Evolutionary conservation across 30 jellyfish, hydroid and myxozoan genomes (phyloP).

Genomic region (Nemopilema nomurai): DNA sequence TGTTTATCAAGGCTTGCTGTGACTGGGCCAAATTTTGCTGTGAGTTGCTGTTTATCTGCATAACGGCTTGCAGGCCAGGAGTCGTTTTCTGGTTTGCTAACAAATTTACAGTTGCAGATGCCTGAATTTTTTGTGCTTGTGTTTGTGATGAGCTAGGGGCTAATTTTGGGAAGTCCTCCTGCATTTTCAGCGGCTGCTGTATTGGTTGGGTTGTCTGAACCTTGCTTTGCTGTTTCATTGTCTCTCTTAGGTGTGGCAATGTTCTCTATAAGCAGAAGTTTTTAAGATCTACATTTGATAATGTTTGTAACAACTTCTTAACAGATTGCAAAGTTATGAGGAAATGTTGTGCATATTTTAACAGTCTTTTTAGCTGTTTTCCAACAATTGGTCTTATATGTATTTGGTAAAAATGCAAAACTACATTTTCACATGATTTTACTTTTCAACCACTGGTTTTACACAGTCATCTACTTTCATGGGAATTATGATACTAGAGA

Average conservation of each 20-base stretch:
- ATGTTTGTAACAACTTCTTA: no score
- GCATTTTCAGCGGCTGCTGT: constrained; percentile 33
- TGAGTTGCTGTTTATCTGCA: constrained; percentile 47
- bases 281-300: background rate
- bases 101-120: constrained; percentile 22
- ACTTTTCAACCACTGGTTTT: no score
- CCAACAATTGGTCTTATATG: no score
- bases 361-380: no score
- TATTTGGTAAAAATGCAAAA: background rate
- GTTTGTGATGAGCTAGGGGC: constrained; percentile 35
- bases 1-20: constrained; percentile 72
- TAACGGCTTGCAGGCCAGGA: constrained; percentile 60
- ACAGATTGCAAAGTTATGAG: no score
- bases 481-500: no score
- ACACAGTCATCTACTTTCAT: no score
- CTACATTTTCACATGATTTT: no score
- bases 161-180: constrained; percentile 26
- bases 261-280: constrained; percentile 65
- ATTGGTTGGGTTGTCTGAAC: constrained; percentile 54
- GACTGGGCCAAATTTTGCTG: constrained; percentile 50
- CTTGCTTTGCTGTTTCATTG: constrained; percentile 88
- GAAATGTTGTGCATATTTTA: no score
- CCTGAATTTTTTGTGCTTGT: constrained; percentile 21
- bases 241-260: constrained; percentile 92
- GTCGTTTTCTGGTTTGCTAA: constrained; percentile 21